phyloP scores from a whole-genome alignment of 2,888 invertebrate genomes.

The Sussaba pulchella region DNA sequence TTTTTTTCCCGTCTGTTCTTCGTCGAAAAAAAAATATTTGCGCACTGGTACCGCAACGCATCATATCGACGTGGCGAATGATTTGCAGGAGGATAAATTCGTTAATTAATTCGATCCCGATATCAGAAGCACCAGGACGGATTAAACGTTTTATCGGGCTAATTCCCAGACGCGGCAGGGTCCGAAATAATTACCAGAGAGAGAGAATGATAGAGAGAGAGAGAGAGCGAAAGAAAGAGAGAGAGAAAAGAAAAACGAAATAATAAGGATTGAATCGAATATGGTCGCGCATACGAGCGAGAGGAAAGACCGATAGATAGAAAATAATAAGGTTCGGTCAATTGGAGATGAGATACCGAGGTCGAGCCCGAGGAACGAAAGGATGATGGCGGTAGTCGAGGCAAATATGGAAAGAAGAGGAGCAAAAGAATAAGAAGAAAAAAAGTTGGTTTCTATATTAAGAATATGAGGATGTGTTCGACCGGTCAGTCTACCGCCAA shows the following conservation, averaged over 20 bases:
- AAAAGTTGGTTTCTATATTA: neutral
- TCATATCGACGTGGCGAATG: neutral
- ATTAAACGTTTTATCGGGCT: slow-evolving; percentile 62
- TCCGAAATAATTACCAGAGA: no score
- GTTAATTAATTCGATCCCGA: slow-evolving; percentile 24
- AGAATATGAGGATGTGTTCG: slow-evolving; percentile 29
- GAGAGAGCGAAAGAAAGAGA: slow-evolving; percentile 21
- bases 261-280: slow-evolving; percentile 36
- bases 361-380: slow-evolving; percentile 30
- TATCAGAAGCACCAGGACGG: slow-evolving; percentile 24
- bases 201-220: no score
- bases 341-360: slow-evolving; percentile 57
- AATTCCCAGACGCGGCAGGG: slow-evolving; percentile 72
- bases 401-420: slow-evolving; percentile 51
- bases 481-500: slow-evolving; percentile 56
- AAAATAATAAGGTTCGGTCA: slow-evolving; percentile 41
- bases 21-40: neutral
- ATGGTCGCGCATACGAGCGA: slow-evolving; percentile 20
- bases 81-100: neutral
- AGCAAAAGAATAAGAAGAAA: slow-evolving; percentile 52
- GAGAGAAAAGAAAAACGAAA: neutral
- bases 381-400: slow-evolving; percentile 6
- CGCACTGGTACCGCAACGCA: slow-evolving; percentile 2
- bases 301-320: slow-evolving; percentile 18
- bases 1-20: neutral